Evolutionary conservation across 2,113 vertebrate genomes (phyloP).

Genomic region (Cinclus mexicanus): DNA sequence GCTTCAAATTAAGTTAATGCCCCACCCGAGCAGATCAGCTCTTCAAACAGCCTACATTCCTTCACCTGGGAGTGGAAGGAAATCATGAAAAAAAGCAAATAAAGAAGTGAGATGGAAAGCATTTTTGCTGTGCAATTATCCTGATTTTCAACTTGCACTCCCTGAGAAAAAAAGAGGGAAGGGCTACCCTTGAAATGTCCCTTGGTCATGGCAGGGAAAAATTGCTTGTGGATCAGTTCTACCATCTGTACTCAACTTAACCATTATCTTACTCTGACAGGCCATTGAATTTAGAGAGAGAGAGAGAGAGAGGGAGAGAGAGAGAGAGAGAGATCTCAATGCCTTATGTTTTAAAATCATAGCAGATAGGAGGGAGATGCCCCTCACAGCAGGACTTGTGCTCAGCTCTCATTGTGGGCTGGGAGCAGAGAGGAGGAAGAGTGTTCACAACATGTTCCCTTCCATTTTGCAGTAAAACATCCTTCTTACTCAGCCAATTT

Average conservation of each 20-base stretch:
- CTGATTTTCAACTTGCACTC: constrained; percentile 41
- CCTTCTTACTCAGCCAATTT: background rate
- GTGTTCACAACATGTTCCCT: background rate
- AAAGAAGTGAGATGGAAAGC: constrained; percentile 66
- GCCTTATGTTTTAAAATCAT: background rate
- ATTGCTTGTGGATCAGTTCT: background rate
- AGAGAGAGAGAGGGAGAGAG: background rate
- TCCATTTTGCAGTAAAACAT: background rate
- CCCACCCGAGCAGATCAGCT: constrained; percentile 57
- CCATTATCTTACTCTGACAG: background rate
- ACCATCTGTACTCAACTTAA: background rate
- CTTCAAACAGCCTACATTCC: constrained; percentile 69
- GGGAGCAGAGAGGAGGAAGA: background rate
- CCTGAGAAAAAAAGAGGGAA: constrained; percentile 45
- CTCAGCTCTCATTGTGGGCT: background rate
- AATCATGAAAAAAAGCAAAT: constrained; percentile 73
- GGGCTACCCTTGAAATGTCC: background rate
- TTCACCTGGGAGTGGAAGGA: constrained; percentile 69
- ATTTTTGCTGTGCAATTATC: constrained; percentile 65
- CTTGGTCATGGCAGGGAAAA: background rate
- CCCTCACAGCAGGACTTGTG: background rate
- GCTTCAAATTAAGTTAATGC: constrained; percentile 59
- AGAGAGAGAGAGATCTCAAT: background rate
- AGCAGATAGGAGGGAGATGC: rapidly evolving
- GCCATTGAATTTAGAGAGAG: background rate